Evolutionary conservation across 2,888 invertebrate genomes (phyloP).

Genomic region (Leucophora obtusa): DNA sequence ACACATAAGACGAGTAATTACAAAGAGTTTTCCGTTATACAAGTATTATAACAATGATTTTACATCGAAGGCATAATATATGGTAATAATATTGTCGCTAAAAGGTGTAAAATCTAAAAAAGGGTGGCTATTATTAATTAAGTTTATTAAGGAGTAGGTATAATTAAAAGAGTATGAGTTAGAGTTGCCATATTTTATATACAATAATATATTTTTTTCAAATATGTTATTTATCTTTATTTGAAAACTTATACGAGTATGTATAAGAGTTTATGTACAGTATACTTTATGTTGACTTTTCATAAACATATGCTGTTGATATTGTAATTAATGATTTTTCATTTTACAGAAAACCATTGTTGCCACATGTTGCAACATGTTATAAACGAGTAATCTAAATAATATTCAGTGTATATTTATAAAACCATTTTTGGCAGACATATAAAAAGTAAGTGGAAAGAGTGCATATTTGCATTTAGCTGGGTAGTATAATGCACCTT

Average conservation of each 20-base stretch:
- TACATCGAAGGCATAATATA: background rate
- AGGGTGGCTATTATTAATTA: conserved; percentile 2
- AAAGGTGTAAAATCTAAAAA: conserved; percentile 30
- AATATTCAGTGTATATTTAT: background rate
- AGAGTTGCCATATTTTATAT: background rate
- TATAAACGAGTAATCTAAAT: background rate
- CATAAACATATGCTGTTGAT: conserved; percentile 58
- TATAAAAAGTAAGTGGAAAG: background rate
- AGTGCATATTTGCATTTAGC: background rate
- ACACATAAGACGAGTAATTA: no score
- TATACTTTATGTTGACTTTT: conserved; percentile 38
- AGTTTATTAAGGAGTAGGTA: background rate
- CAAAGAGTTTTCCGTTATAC: no score
- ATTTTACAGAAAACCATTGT: conserved; percentile 40
- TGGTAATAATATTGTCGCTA: conserved; percentile 23
- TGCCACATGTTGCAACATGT: conserved; percentile 49
- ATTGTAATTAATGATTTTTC: conserved; percentile 52
- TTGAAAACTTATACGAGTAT: no score
- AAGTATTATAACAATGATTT: no score
- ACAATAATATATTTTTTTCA: background rate
- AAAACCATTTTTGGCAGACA: background rate
- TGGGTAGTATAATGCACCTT: background rate
- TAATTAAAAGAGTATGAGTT: background rate
- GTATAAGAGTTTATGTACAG: no score
- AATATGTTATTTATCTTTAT: no score